These are phyloP conservation scores for Thunnus thynnus DNA, from an alignment of 2,113 vertebrate genomes.

Conservation along the genomic window DNA sequence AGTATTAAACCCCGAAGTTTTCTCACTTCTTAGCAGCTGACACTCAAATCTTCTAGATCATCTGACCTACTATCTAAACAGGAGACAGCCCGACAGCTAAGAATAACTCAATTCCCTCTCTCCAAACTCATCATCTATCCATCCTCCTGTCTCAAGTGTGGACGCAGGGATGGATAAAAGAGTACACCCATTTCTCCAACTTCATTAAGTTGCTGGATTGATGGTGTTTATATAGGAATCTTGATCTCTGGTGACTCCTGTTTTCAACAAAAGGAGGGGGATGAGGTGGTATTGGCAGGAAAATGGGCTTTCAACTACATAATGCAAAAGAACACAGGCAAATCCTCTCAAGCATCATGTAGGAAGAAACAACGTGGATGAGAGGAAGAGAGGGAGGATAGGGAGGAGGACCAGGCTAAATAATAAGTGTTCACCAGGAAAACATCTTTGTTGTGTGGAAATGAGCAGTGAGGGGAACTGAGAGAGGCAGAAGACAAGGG, in stretches of 20 bases:
- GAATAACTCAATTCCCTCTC: conserved; percentile 53
- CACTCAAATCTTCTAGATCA: conserved; percentile 62
- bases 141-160: conserved; percentile 46
- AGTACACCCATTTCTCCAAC: conserved; percentile 23
- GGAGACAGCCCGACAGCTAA: conserved; percentile 53
- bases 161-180: conserved; percentile 24
- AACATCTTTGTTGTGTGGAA: conserved; percentile 58
- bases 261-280: conserved; percentile 55
- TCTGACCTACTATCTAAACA: conserved; percentile 65
- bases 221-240: conserved; percentile 29
- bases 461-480: conserved; percentile 36
- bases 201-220: conserved; percentile 52
- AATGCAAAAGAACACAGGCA: conserved; percentile 66
- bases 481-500: conserved; percentile 15
- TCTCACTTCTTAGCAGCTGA: conserved; percentile 49
- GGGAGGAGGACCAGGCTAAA: conserved; percentile 34
- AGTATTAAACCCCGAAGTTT: conserved; percentile 46
- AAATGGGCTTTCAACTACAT: conserved; percentile 65
- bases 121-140: conserved; percentile 50
- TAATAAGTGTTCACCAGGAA: conserved; percentile 62
- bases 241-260: conserved; percentile 52
- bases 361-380: conserved; percentile 39
- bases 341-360: conserved; percentile 61
- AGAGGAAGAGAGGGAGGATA: conserved; percentile 14
- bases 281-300: conserved; percentile 57